Evolutionary conservation across 2,113 vertebrate species (phyloP), one percentile per base, ranked within the genome.

Genomic region (Fregata magnificens): DNA sequence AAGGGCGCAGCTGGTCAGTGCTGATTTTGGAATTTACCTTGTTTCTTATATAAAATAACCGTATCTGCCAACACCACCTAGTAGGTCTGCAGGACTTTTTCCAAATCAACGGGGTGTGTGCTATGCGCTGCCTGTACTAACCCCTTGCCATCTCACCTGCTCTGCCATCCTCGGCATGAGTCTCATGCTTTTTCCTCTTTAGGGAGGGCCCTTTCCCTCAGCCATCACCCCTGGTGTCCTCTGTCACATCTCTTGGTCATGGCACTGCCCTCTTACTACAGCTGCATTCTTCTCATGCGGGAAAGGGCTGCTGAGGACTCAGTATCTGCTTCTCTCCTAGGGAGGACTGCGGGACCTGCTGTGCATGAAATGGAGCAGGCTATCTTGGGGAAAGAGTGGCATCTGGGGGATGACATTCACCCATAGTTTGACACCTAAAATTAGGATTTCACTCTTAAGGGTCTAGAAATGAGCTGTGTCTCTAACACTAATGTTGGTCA

Each of bases 81-180:
- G 28, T 36, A 85, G 24, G 17, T 69, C 31, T 45, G 55, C 56
- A 61, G 61, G 22, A 32, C 28, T 31, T 65, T 74, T 86, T 61
- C 45, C 36, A 71, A 22, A 34, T 8, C 40, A 50, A 4, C 0
- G 1, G 4, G 16, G 8, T 26, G 26, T 34, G 59, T 50, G 44
- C 26, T 36, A 29, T 55, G 38, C 0, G 1, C 45, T 42, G 50
- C 36, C 55, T 70, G 5, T 45, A 15, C 32, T 61, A 49, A 36
- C 7, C 56, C 31, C 21, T 63, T 56, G 81, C 25, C 42, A 24
- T 16, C 49, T 56, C 31, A 49, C 11, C 49, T 80, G 53, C 32
- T 77, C 21, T 84, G 50, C 31, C 36, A 6, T 20, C 12, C 28
- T 40, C 16, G 9, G 6, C 67, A 16, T 13, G 7, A 63, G 24